These are phyloP conservation scores for Pantherophis guttatus DNA, from an alignment of 2,113 vertebrate genomes.

Conservation along the genomic window DNA sequence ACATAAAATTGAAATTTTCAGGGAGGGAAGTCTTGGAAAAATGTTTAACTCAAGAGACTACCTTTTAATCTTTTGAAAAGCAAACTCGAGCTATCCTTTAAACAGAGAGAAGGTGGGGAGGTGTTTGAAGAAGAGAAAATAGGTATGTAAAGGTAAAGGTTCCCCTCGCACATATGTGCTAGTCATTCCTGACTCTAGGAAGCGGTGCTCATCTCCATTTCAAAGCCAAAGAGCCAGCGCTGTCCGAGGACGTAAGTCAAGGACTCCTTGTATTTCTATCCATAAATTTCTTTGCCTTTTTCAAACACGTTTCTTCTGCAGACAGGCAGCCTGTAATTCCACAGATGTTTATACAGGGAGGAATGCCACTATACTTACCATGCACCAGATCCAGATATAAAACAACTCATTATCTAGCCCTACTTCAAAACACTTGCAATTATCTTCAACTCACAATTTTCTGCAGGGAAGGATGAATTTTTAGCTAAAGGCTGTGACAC, in stretches of 20 bases:
- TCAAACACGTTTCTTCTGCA: neutral
- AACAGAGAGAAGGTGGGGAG: neutral
- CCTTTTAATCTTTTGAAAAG: neutral
- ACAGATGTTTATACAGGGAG: neutral
- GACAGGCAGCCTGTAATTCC: neutral
- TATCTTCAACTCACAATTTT: neutral
- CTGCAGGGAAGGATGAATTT: neutral
- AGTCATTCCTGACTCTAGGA: too few species aligned
- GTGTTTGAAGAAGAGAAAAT: neutral
- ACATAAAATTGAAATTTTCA: neutral
- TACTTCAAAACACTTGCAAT: neutral
- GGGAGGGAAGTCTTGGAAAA: neutral
- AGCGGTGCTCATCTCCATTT: too few species aligned
- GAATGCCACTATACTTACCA: neutral
- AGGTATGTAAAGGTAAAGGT: neutral
- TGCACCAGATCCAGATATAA: neutral
- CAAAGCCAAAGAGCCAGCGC: too few species aligned
- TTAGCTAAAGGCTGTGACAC: neutral
- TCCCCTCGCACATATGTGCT: too few species aligned
- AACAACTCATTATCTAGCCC: too few species aligned
- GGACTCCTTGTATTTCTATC: too few species aligned
- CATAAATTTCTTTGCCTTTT: neutral
- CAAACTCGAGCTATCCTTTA: neutral
- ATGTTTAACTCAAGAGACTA: neutral
- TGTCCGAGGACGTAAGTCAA: too few species aligned